Conservation (phyloP, 2,888 invertebrate genomes). For the Polyploca ridens region DNA sequence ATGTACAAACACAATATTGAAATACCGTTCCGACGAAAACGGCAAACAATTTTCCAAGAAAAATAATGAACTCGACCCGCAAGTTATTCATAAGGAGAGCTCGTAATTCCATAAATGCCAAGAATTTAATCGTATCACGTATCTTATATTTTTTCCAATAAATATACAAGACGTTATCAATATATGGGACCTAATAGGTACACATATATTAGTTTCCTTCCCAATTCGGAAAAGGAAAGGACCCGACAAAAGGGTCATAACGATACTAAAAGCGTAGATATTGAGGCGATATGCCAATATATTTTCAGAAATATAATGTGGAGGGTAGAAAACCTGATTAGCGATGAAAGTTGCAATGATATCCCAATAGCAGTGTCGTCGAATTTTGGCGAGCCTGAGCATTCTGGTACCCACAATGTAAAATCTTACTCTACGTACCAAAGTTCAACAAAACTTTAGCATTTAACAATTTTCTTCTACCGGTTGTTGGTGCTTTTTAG, state of each 20-base stretch:
- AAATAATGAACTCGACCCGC: neutral
- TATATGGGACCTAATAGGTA: neutral
- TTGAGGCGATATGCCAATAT: too few species aligned
- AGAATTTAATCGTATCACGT: slow-evolving; percentile 1
- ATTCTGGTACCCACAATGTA: too few species aligned
- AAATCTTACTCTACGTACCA: too few species aligned
- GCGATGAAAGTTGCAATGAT: too few species aligned
- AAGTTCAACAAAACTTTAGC: too few species aligned
- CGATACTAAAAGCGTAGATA: slow-evolving; percentile 16
- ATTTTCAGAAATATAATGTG: too few species aligned
- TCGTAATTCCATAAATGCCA: neutral
- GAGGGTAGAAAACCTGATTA: too few species aligned
- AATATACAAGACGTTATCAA: neutral
- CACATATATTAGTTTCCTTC: slow-evolving; percentile 23
- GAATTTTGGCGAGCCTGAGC: too few species aligned
- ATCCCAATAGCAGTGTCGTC: too few species aligned
- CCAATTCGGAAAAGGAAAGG: slow-evolving; percentile 37
- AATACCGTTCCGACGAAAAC: neutral
- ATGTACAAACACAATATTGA: neutral
- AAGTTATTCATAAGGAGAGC: neutral
- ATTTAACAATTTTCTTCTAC: too few species aligned
- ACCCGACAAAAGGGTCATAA: slow-evolving; percentile 40
- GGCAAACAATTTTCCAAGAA: neutral
- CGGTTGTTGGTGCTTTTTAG: too few species aligned
- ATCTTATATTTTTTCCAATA: neutral